These are phyloP conservation scores for Greenwoodochromis staneri DNA, from an alignment of 2,113 vertebrate genomes.

Conservation along the genomic window DNA sequence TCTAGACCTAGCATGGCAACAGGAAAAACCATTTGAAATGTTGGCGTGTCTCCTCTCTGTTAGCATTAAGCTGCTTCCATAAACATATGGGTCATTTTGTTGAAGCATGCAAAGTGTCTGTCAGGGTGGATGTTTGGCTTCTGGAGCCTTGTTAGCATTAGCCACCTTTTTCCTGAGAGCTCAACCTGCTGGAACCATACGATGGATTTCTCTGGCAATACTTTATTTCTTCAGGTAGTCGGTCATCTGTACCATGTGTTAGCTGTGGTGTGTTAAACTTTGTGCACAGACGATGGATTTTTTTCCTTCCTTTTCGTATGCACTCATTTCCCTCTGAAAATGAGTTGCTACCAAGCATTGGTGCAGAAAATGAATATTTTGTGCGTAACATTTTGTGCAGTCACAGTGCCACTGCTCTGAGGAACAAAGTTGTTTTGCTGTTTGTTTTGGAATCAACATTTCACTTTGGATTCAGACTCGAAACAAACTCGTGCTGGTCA, in stretches of 20 bases:
- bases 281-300: background rate
- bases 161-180: background rate
- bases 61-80: background rate
- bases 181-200: background rate
- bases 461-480: accelerated
- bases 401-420: background rate
- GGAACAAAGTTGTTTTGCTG: accelerated
- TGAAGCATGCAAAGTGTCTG: background rate
- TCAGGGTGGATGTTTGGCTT: background rate
- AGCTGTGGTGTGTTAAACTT: background rate
- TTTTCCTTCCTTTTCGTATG: accelerated
- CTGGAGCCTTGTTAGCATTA: background rate
- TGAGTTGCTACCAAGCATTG: background rate
- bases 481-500: background rate
- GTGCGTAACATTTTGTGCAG: accelerated
- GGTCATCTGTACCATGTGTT: accelerated
- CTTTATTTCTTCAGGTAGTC: background rate
- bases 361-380: accelerated
- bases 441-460: background rate
- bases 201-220: background rate
- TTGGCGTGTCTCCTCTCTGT: background rate
- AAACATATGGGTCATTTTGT: accelerated
- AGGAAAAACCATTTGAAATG: background rate
- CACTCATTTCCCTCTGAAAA: background rate
- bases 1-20: background rate